Evolutionary conservation across 2,888 invertebrate genomes (phyloP), one percentile per base, ranked within the genome.

Genomic region (Chloroclysta siterata): DNA sequence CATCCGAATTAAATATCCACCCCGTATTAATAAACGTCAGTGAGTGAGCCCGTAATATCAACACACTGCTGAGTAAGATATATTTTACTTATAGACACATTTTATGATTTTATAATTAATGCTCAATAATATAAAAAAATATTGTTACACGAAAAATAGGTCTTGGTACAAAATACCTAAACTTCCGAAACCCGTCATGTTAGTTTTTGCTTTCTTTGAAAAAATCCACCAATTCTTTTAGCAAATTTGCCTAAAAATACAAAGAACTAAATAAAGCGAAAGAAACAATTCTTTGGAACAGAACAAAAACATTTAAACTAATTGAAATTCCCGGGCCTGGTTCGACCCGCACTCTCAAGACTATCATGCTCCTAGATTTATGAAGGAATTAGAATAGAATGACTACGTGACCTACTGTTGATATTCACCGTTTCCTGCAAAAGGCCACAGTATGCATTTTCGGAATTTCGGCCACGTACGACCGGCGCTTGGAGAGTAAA

Each of bases 351-450:
- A 63, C 68, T 70, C 72, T 69, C 72, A 71, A 69, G 60, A 69
- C 61, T 64, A 70, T 70, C 51, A 57, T 11, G 63, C 61, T 71
- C 75, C 75, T 75, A 81, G 81, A 83, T 82, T 79, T 79, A 80
- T 81, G 79, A 81, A 81, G 80, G 80, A 86, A 85, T 86, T 86
- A 85, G 79, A 80, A 80, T 85, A 84, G 79, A 80, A 80, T 79
- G 39, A 66, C 75, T 71, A 83, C 81, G 82, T 82, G 84, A 77
- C 76, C 72, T 56, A 64, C 66, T 71, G 75, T 73, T 80, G 78
- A 80, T 81, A 83, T 83, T 82, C 80, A 76, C 73, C 68, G 74
- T 73, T 75, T 70, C 73, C 72, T 75, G 69, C 72, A 72, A 75
- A 75, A 76, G 71, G 75, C 74, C 73, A 76, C 79, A 57, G 46